These are phyloP conservation scores for Himalopsyche kuldschensis DNA, from an alignment of 2,888 invertebrate species.

Conservation along the genomic window DNA sequence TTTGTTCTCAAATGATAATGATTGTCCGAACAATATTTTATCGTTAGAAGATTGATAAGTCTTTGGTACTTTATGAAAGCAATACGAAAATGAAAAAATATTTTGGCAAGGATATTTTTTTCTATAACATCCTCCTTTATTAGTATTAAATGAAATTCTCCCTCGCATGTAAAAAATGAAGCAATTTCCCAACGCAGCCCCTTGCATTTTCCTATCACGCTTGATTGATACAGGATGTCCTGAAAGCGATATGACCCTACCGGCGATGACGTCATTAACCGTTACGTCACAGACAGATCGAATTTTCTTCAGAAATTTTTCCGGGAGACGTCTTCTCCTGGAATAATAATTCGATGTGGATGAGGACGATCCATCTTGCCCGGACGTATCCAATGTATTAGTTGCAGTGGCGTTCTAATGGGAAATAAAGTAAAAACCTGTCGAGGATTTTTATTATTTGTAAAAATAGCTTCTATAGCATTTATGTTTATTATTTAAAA, in stretches of 20 bases:
- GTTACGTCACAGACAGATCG: background rate
- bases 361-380: background rate
- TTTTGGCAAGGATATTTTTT: too few relatives aligned
- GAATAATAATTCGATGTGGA: background rate
- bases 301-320: background rate
- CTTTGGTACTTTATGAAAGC: too few relatives aligned
- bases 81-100: too few relatives aligned
- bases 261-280: background rate
- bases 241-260: background rate
- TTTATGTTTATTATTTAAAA: too few relatives aligned
- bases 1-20: too few relatives aligned
- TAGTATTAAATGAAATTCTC: too few relatives aligned
- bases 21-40: too few relatives aligned
- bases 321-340: background rate
- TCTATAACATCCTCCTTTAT: too few relatives aligned
- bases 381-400: background rate
- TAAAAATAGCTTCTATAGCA: too few relatives aligned
- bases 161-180: background rate
- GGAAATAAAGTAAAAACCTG: background rate
- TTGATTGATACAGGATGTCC: background rate
- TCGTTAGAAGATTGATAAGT: too few relatives aligned
- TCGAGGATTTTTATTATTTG: too few relatives aligned
- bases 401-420: background rate
- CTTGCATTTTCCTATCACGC: background rate
- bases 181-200: background rate